Conservation (phyloP, 2,113 vertebrate species). For the Zosterops pallidus region DNA sequence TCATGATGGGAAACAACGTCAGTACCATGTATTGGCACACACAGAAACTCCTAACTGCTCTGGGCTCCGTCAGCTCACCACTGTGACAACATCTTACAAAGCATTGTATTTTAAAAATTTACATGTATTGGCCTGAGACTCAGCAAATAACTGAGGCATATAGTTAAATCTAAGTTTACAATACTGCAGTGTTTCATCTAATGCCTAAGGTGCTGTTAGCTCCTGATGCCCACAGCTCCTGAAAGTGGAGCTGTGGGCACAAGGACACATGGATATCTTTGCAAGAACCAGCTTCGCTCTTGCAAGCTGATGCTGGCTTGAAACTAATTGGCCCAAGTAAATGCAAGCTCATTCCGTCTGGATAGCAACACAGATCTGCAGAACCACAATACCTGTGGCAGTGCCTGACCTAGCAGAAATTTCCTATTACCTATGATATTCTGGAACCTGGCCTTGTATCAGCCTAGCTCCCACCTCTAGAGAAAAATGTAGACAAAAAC, state of each 20-base stretch:
- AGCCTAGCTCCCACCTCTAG: not conserved
- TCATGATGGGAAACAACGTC: not conserved
- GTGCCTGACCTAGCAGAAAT: not conserved
- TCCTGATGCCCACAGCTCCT: not conserved
- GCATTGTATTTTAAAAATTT: rapidly evolving
- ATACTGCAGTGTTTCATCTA: not conserved
- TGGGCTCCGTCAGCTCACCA: not conserved
- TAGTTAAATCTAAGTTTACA: not conserved
- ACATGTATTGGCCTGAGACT: not conserved
- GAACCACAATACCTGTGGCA: not conserved
- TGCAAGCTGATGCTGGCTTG: not conserved
- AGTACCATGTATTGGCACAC: not conserved
- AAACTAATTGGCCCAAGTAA: not conserved
- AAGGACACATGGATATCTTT: not conserved
- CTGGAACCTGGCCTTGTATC: not conserved
- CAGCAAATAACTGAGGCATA: not conserved
- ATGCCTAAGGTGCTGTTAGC: not conserved
- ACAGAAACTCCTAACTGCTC: not conserved
- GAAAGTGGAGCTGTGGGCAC: not conserved
- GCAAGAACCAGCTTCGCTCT: not conserved
- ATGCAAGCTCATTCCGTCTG: not conserved
- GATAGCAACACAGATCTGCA: not conserved
- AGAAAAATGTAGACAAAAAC: not conserved
- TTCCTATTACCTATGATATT: not conserved
- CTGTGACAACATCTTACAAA: not conserved